These are phyloP conservation scores for Melanotus villosus DNA, from an alignment of 2,888 invertebrate species.

Conservation along the genomic window DNA sequence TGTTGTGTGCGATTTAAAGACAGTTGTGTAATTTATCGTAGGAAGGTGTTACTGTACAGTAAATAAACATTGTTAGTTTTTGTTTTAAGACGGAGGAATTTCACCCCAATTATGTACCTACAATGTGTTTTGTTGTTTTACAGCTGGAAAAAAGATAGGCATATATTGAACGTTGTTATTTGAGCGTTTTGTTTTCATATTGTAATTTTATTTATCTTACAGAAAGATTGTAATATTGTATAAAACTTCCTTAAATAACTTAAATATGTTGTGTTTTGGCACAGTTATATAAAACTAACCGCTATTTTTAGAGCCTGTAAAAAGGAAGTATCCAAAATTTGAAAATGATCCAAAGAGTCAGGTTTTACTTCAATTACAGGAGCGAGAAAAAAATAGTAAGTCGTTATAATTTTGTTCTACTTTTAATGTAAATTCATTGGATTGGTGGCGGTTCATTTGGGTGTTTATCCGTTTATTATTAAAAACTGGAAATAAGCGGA, in stretches of 20 bases:
- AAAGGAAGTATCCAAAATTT: slow-evolving; percentile 73
- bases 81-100: background rate
- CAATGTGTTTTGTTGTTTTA: slow-evolving; percentile 26
- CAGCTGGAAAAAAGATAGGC: slow-evolving; percentile 42
- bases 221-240: background rate
- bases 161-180: slow-evolving; percentile 41
- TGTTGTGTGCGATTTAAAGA: too few relatives aligned
- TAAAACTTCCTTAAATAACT: background rate
- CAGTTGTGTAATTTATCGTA: too few relatives aligned
- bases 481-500: too few relatives aligned
- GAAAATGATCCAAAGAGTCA: slow-evolving; percentile 70
- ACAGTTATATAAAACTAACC: slow-evolving; percentile 29
- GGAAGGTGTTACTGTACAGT: background rate
- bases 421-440: too few relatives aligned
- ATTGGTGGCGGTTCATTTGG: slow-evolving; percentile 19
- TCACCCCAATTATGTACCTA: background rate
- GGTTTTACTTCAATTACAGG: slow-evolving; percentile 69
- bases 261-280: slow-evolving; percentile 11
- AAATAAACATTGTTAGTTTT: slow-evolving; percentile 1
- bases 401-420: slow-evolving; percentile 59
- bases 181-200: background rate
- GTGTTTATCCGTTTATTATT: too few relatives aligned
- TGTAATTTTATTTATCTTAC: background rate
- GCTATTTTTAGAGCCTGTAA: slow-evolving; percentile 67
- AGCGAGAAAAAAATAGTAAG: slow-evolving; percentile 70